Conservation (phyloP, 2,888 invertebrate species). For the Stenurella melanura region DNA sequence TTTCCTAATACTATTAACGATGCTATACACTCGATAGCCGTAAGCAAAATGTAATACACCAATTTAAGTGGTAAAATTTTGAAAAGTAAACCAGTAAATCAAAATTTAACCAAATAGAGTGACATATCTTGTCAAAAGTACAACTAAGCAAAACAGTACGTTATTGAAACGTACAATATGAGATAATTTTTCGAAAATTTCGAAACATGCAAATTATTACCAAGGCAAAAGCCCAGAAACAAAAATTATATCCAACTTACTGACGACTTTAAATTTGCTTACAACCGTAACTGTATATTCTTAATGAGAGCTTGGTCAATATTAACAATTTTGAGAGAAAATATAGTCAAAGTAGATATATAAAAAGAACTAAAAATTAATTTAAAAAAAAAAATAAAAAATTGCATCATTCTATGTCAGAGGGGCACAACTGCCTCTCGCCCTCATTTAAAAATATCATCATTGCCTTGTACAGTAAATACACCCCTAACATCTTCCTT, state of each 20-base stretch:
- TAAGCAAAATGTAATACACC: neutral
- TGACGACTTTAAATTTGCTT: neutral
- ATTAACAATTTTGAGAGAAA: neutral
- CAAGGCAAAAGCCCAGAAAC: too few relatives aligned
- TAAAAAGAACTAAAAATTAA: neutral
- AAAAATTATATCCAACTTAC: too few relatives aligned
- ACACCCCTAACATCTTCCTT: slow-evolving; percentile 84
- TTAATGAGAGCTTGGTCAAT: slow-evolving; percentile 3
- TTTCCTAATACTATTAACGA: slow-evolving; percentile 6
- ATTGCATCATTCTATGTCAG: slow-evolving; percentile 76
- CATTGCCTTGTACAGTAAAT: slow-evolving; percentile 87
- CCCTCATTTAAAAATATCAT: slow-evolving; percentile 91
- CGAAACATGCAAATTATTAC: too few relatives aligned
- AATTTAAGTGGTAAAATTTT: too few relatives aligned
- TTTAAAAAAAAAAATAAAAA: neutral
- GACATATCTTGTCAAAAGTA: too few relatives aligned
- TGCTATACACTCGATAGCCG: neutral
- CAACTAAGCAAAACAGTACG: too few relatives aligned
- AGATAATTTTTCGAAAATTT: too few relatives aligned
- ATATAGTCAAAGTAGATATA: slow-evolving; percentile 10
- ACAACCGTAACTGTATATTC: neutral
- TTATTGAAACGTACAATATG: too few relatives aligned
- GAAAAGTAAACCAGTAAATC: too few relatives aligned
- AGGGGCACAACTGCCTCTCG: slow-evolving; percentile 89
- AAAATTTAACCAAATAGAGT: too few relatives aligned